Conservation (phyloP, 2,888 invertebrate species). For the Sesamia inferens region DNA sequence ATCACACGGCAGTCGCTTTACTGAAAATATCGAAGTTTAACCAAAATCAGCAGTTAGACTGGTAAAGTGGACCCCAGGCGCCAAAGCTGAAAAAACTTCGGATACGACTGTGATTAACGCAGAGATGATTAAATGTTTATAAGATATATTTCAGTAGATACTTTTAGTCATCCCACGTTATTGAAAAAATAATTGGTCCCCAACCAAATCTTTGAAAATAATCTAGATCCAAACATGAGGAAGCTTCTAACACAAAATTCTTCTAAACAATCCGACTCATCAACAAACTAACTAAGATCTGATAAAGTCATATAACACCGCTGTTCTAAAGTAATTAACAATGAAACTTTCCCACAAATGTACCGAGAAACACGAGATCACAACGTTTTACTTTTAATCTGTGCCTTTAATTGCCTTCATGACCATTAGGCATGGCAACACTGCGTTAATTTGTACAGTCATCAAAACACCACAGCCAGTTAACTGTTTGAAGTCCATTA, state of each 20-base stretch:
- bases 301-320: conserved; percentile 61
- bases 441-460: conserved; percentile 47
- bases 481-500: conserved; percentile 18
- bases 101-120: too few relatives aligned
- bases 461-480: conserved; percentile 34
- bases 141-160: not conserved
- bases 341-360: conserved; percentile 70
- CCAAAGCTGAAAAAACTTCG: too few relatives aligned
- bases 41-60: too few relatives aligned
- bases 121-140: too few relatives aligned
- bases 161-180: conserved; percentile 5
- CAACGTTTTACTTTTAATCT: conserved; percentile 70
- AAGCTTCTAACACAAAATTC: conserved; percentile 43
- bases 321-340: conserved; percentile 65
- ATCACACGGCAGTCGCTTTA: too few relatives aligned
- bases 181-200: conserved; percentile 8
- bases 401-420: conserved; percentile 60
- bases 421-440: conserved; percentile 60
- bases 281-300: conserved; percentile 49
- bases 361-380: conserved; percentile 65
- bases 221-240: conserved; percentile 40
- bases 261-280: conserved; percentile 53
- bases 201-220: not conserved
- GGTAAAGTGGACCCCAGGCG: too few relatives aligned
- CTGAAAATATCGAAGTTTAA: too few relatives aligned